A percentile compares a stretch with the other conserved stretches of the same genome.
These are phyloP conservation scores for Taxidea taxus DNA, from an alignment of 2,113 vertebrate genomes.

Conservation along the genomic window DNA sequence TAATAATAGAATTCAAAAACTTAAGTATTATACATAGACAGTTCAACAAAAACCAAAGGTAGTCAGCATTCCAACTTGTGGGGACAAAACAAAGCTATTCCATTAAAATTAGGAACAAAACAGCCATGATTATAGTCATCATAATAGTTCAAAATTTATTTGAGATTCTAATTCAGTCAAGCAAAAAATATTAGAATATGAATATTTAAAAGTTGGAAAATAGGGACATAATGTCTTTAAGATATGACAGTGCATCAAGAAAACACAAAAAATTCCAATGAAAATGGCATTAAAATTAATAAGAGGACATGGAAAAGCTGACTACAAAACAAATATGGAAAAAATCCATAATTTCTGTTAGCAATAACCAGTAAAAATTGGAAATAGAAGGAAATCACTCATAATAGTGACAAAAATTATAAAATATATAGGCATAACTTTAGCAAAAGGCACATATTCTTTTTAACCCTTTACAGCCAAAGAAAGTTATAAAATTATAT, in stretches of 20 bases:
- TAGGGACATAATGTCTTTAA: not conserved
- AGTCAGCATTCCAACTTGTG: not conserved
- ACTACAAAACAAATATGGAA: not conserved
- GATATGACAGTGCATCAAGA: not conserved
- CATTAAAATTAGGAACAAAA: not conserved
- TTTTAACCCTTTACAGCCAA: not conserved
- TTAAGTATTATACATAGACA: not conserved
- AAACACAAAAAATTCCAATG: not conserved
- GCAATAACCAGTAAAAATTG: not conserved
- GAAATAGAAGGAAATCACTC: not conserved
- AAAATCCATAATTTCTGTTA: not conserved
- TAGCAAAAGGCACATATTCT: not conserved
- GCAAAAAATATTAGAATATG: not conserved
- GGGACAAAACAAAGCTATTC: not conserved
- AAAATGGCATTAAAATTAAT: not conserved
- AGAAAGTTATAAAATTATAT: not conserved
- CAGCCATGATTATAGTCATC: not conserved
- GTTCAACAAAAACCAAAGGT: not conserved
- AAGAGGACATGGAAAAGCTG: not conserved
- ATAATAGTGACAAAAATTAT: not conserved
- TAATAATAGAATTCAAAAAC: not conserved
- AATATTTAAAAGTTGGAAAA: not conserved
- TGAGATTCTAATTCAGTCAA: not conserved
- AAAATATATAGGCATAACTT: not conserved
- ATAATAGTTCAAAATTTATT: not conserved